Evolutionary conservation across 92 coral and sea anemone genomes (phyloP), one percentile per base, ranked within the genome.

Genomic region (Parazoanthus swiftii): DNA sequence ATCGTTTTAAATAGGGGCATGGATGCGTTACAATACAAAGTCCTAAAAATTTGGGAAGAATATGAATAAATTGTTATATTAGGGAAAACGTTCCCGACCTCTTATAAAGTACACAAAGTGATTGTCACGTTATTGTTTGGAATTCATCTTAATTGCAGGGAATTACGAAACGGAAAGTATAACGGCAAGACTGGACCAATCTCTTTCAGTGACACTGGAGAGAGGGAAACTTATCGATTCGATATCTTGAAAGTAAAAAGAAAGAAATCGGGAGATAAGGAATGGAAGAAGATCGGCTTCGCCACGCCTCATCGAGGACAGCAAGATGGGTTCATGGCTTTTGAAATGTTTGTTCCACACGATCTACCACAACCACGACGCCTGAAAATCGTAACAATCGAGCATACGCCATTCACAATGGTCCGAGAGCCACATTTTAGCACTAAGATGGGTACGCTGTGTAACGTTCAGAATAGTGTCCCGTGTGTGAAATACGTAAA

Each of bases 351-450:
- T 75, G 86, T 93, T 35, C 90, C 92, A 23, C 77, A 65, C 29
- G 92, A 91, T 85, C 85, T 94, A n/a, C 95, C 98, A 2, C 85
- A 86, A 18, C 95, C 98, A 25, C 91, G 95, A 35, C 98, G 91
- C 82, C 86, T 94, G 36, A 81, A 88, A 84, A 93, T 94, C 39
- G 98, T 92, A 2, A 91, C 95, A 11, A 91, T 94, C 6, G 86
- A 93, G 44, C 98, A 94, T 38, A 76, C 89, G 29, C 95, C 98
- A 0, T 94, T 93, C 76, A 94, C 98, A 11, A 92, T 92, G 90
- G 70, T 88, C 7, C 91, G 92, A 36, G 80, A 86, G 33, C 91
- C 95, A 20, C 85, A 86, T 37, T 88, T 88, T 89, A 94, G 98
- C 79, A 90, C 89, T 23, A 90, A 89, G 63, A 86, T 93, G 85